Conservation (phyloP, 2,113 vertebrate genomes). For the Heteronetta atricapilla region DNA sequence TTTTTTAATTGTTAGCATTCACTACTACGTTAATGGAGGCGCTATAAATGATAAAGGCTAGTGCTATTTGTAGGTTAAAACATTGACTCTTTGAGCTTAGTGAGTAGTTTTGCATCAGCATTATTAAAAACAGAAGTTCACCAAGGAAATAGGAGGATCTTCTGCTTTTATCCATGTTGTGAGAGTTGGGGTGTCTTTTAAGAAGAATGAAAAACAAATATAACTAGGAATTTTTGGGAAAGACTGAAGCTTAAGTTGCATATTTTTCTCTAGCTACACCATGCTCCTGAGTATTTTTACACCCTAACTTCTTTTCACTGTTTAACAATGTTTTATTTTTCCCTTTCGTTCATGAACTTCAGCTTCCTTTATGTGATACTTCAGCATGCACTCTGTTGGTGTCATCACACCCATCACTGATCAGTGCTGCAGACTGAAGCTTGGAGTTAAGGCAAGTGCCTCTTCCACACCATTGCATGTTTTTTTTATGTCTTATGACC, state of each 20-base stretch:
- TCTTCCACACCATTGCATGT: slow-evolving; percentile 66
- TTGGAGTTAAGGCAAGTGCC: slow-evolving; percentile 70
- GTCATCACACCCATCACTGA: slow-evolving; percentile 68
- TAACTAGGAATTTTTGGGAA: not conserved
- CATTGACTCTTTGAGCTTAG: not conserved
- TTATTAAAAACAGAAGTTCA: not conserved
- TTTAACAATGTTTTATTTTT: slow-evolving; percentile 68
- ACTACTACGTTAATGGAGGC: not conserved
- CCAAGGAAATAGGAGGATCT: not conserved
- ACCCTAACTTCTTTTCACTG: not conserved
- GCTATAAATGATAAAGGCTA: not conserved
- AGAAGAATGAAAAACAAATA: not conserved
- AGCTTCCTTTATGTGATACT: slow-evolving; percentile 71
- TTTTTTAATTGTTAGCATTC: not conserved
- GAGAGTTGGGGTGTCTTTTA: not conserved
- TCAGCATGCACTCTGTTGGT: slow-evolving; percentile 65
- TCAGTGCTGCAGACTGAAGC: slow-evolving; percentile 70
- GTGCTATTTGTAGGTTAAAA: not conserved
- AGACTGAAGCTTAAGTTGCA: not conserved
- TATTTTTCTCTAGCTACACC: slow-evolving; percentile 17
- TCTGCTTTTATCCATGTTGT: not conserved
- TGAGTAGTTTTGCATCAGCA: not conserved
- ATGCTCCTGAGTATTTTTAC: slow-evolving; percentile 34
- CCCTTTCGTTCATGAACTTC: slow-evolving; percentile 60
- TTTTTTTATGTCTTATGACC: slow-evolving; percentile 11